Percentiles rank a stretch among this genome's conserved stretches.
phyloP scores from a whole-genome alignment of 2,113 vertebrate genomes.

The crab-eating macaque (Macaca fascicularis) region DNA sequence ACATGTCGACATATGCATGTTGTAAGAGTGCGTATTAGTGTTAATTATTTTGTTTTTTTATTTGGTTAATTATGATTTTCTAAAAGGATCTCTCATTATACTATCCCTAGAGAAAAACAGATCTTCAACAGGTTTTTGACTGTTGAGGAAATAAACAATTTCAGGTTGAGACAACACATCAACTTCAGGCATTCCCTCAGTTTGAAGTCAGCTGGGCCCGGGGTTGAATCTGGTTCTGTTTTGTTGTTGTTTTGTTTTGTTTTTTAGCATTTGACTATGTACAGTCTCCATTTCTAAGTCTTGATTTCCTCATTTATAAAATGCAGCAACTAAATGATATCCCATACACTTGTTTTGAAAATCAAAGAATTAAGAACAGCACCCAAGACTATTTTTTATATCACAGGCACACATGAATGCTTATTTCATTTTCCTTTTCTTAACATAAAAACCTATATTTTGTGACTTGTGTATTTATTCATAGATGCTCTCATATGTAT shows the following conservation, averaged over 20 bases:
- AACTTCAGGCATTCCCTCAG: neutral
- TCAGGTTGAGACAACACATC: neutral
- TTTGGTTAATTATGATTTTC: neutral
- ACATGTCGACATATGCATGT: fast-evolving
- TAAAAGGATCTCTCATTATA: neutral
- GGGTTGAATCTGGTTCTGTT: neutral
- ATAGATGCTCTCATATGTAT: neutral
- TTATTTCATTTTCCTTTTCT: neutral
- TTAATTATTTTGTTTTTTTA: neutral
- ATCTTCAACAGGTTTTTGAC: neutral
- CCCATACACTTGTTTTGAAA: neutral
- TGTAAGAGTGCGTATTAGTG: neutral
- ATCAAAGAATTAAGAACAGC: neutral
- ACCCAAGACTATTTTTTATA: neutral
- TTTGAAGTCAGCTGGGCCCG: neutral
- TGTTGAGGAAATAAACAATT: neutral
- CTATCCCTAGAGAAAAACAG: neutral
- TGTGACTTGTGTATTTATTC: neutral
- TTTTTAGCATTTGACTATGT: neutral
- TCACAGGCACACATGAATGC: neutral
- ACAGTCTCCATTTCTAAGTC: neutral
- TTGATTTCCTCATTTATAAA: neutral
- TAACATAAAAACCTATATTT: neutral
- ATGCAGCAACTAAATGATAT: neutral
- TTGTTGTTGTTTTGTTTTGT: neutral